Conservation (phyloP, 92 coral and sea anemone genomes). For the Actinostola sp. region DNA sequence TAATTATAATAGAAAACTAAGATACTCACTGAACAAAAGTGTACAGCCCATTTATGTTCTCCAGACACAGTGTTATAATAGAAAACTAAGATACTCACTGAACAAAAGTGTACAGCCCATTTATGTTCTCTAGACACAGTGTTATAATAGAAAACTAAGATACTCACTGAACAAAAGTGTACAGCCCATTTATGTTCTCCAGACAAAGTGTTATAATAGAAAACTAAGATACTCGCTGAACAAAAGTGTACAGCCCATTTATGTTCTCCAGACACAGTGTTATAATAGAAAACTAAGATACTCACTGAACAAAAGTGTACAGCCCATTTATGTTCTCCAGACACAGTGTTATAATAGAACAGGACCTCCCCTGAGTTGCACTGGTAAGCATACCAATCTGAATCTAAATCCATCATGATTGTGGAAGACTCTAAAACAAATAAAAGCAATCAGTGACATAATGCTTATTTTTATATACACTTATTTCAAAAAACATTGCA, state of each 20-base stretch:
- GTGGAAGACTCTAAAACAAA: background rate
- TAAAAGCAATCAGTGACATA: no score
- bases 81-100: no score
- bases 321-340: slow-evolving; percentile 44
- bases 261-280: slow-evolving; percentile 26
- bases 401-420: slow-evolving; percentile 8
- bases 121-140: slow-evolving; percentile 19
- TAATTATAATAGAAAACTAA: background rate
- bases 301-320: slow-evolving; percentile 27
- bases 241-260: slow-evolving; percentile 35
- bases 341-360: slow-evolving; percentile 21
- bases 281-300: no score
- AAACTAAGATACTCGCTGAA: background rate
- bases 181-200: slow-evolving; percentile 25
- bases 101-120: slow-evolving; percentile 20
- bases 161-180: slow-evolving; percentile 16
- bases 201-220: slow-evolving; percentile 2
- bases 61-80: slow-evolving; percentile 14
- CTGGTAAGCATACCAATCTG: slow-evolving; percentile 36
- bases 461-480: no score
- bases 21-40: slow-evolving; percentile 15
- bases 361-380: slow-evolving; percentile 35
- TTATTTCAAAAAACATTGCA: no score
- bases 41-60: slow-evolving; percentile 20
- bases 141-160: background rate